Conservation (phyloP, 2,113 vertebrate species). For the Delphinus delphis region DNA sequence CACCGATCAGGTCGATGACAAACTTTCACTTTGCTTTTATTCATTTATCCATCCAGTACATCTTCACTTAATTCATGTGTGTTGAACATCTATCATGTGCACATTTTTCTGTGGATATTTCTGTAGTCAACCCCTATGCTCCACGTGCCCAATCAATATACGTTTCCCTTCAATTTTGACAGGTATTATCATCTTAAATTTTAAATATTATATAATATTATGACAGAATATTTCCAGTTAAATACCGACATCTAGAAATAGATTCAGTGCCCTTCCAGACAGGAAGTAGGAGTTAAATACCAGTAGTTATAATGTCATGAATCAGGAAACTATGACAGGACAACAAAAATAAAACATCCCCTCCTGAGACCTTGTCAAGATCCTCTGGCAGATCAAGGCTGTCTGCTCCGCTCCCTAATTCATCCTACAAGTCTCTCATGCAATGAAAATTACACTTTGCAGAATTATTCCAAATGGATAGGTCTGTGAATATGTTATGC, state of each 20-base stretch:
- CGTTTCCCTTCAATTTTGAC: neutral
- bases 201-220: slow-evolving; percentile 6
- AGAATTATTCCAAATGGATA: neutral
- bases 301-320: slow-evolving; percentile 15
- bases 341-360: neutral
- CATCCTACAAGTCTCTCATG: neutral
- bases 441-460: slow-evolving; percentile 1
- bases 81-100: neutral
- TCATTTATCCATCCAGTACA: neutral
- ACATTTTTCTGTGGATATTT: neutral
- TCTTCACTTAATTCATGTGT: neutral
- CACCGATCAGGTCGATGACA: neutral
- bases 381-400: neutral
- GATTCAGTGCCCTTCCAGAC: neutral
- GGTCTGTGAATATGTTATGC: neutral
- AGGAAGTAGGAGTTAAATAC: slow-evolving; percentile 41
- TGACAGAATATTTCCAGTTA: slow-evolving; percentile 26
- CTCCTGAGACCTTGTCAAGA: slow-evolving; percentile 5
- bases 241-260: slow-evolving; percentile 54
- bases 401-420: neutral
- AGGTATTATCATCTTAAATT: neutral
- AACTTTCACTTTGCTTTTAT: neutral
- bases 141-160: neutral
- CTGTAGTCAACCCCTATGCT: neutral
- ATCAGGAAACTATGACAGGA: slow-evolving; percentile 40